phyloP scores from a whole-genome alignment of 2,888 invertebrate species.

The Sinelater perroti region DNA sequence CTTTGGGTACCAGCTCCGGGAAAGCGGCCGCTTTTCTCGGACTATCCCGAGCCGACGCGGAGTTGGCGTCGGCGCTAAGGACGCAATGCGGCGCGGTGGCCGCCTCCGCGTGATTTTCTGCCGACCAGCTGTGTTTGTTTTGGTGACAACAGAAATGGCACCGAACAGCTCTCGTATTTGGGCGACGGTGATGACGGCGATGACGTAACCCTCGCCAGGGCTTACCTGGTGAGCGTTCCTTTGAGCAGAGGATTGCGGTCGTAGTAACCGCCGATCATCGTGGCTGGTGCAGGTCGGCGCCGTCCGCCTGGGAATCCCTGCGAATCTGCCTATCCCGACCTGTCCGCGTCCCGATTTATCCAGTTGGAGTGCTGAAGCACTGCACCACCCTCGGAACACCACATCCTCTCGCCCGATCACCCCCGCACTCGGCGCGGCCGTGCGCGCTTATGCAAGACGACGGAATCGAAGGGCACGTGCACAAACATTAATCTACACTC shows the following conservation, averaged over 20 bases:
- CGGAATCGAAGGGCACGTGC: conserved; percentile 43
- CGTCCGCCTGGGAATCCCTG: too few relatives aligned
- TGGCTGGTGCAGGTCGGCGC: too few relatives aligned
- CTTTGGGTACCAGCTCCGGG: conserved; percentile 18
- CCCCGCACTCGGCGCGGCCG: conserved; percentile 33
- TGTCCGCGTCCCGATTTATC: conserved; percentile 39
- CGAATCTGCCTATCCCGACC: too few relatives aligned
- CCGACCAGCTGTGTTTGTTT: conserved; percentile 27
- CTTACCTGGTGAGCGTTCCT: conserved; percentile 68
- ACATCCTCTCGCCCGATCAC: conserved; percentile 38
- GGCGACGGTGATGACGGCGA: too few relatives aligned
- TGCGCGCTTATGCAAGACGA: conserved; percentile 31
- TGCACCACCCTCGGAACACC: conserved; percentile 37
- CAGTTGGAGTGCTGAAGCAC: conserved; percentile 36
- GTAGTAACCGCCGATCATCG: conserved; percentile 66
- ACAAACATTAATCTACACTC: conserved; percentile 47
- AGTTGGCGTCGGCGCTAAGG: not conserved
- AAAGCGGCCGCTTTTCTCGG: too few relatives aligned
- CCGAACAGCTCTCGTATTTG: too few relatives aligned
- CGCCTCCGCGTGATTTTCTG: conserved; percentile 18
- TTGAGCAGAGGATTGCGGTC: conserved; percentile 68
- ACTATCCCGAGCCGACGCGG: too few relatives aligned
- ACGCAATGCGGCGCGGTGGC: conserved; percentile 8
- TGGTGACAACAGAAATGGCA: too few relatives aligned
- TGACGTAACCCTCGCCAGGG: not conserved